phyloP scores from a whole-genome alignment of 2,888 invertebrate genomes.

The Drosophila ustulata region DNA sequence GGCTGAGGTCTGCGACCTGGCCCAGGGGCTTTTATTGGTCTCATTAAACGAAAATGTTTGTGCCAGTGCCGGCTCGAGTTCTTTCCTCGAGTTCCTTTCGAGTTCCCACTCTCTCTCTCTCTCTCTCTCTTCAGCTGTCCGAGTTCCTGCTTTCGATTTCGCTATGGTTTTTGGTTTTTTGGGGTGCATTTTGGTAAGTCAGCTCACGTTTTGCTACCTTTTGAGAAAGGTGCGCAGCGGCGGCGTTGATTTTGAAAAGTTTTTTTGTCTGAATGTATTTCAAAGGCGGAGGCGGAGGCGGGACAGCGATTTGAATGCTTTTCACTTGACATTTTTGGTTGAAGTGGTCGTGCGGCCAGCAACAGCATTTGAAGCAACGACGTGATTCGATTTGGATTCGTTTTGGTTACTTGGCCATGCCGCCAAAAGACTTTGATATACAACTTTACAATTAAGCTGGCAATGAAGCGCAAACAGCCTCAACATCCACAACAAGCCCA shows the following conservation, averaged over 20 bases:
- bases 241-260: slow-evolving; percentile 75
- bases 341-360: slow-evolving; percentile 60
- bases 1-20: slow-evolving; percentile 1
- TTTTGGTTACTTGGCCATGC: slow-evolving; percentile 53
- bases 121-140: not conserved
- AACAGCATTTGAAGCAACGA: slow-evolving; percentile 23
- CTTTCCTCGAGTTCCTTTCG: not conserved
- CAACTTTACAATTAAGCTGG: slow-evolving; percentile 70
- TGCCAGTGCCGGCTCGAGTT: slow-evolving; percentile 36
- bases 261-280: slow-evolving; percentile 33
- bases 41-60: slow-evolving; percentile 76
- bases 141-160: slow-evolving; percentile 72
- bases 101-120: too few species aligned
- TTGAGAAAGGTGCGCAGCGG: slow-evolving; percentile 55
- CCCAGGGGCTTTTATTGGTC: slow-evolving; percentile 73
- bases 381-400: slow-evolving; percentile 76
- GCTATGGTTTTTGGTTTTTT: slow-evolving; percentile 10
- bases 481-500: slow-evolving; percentile 28
- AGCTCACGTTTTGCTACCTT: slow-evolving; percentile 62
- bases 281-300: not conserved
- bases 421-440: slow-evolving; percentile 56
- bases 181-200: slow-evolving; percentile 53
- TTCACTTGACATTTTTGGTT: slow-evolving; percentile 73
- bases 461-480: slow-evolving; percentile 69
- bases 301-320: slow-evolving; percentile 69